Percentiles rank a stretch among this genome's conserved stretches.
Evolutionary conservation across 2,888 invertebrate species (phyloP).

Genomic region (Eurytoma adleriae): DNA sequence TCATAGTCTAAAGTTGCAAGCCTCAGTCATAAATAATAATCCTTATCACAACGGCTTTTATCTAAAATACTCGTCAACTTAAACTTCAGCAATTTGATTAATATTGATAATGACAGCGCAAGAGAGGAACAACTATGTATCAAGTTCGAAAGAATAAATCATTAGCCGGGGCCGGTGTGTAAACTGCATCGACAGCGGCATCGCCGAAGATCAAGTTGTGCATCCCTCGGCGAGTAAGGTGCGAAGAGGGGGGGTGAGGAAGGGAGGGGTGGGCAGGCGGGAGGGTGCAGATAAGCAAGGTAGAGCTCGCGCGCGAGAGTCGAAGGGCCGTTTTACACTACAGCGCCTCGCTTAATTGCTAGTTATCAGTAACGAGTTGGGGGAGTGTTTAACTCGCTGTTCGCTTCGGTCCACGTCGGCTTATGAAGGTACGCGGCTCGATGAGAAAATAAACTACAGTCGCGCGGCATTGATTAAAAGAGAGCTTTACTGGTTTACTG

Average conservation of each 20-base stretch:
- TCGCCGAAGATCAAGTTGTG: not conserved
- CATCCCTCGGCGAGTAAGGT: not conserved
- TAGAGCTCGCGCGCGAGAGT: not conserved
- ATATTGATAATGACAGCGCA: too few species aligned
- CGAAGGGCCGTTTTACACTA: conserved; percentile 45
- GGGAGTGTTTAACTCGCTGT: conserved; percentile 24
- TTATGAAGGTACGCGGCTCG: conserved; percentile 19
- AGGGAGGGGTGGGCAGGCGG: not conserved
- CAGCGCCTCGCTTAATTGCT: conserved; percentile 53
- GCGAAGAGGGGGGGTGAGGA: not conserved
- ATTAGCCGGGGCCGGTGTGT: not conserved
- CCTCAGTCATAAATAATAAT: too few species aligned
- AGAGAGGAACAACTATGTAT: not conserved
- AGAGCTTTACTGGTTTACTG: too few species aligned
- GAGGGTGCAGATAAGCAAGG: not conserved
- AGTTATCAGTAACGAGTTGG: conserved; percentile 45
- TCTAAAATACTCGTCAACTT: too few species aligned
- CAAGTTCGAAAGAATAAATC: conserved; percentile 1
- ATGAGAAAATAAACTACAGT: not conserved
- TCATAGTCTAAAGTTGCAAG: too few species aligned
- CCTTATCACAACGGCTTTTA: too few species aligned
- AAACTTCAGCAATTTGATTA: too few species aligned
- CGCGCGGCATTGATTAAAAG: too few species aligned
- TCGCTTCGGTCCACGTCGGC: not conserved
- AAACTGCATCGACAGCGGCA: not conserved